Conservation (phyloP, 2,113 vertebrate genomes). For the Myanophis thanlyinensis region DNA sequence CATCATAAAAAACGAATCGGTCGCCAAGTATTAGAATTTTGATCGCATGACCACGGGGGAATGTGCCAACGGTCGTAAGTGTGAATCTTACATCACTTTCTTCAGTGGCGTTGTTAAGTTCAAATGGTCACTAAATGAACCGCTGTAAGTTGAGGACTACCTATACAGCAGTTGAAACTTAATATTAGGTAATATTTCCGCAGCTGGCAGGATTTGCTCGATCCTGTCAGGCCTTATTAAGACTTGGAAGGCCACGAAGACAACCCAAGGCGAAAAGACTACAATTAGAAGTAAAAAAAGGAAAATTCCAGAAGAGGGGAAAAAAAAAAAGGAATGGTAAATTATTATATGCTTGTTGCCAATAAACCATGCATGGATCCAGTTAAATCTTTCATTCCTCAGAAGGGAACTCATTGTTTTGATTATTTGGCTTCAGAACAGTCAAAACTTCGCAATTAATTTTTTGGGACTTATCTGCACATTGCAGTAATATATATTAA, state of each 20-base stretch:
- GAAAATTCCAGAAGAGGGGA: neutral
- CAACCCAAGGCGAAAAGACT: neutral
- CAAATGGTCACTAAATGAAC: neutral
- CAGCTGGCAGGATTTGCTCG: neutral
- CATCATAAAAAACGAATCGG: neutral
- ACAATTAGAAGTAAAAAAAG: neutral
- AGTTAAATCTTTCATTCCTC: neutral
- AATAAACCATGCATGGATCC: neutral
- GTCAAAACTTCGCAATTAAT: neutral
- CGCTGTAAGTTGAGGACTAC: neutral
- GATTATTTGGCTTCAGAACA: neutral
- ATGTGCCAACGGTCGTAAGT: neutral
- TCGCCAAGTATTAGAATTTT: neutral
- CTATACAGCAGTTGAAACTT: neutral
- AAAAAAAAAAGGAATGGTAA: neutral
- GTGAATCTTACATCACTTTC: neutral
- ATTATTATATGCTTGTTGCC: neutral
- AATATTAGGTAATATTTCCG: neutral
- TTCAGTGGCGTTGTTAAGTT: neutral
- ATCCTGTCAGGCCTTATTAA: neutral
- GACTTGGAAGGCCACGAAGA: neutral
- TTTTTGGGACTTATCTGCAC: neutral
- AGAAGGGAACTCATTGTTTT: neutral
- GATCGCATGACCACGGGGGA: neutral
- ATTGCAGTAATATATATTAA: neutral